Base-by-base conservation (phyloP, 2,113 vertebrate genomes). In the Cinclus mexicanus region DNA sequence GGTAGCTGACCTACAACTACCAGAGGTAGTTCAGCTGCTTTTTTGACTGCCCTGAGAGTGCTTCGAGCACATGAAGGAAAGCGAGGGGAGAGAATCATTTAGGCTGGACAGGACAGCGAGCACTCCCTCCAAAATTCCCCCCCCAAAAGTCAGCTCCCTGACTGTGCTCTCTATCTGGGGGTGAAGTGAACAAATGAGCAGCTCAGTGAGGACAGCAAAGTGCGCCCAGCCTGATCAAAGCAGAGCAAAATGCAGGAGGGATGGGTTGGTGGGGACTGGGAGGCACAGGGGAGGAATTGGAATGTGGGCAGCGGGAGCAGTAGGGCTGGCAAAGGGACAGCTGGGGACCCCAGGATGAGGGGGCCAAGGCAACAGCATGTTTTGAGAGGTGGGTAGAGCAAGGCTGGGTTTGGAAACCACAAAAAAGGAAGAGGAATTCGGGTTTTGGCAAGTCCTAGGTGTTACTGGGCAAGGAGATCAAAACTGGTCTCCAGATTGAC, bases 261-360 rank as follows among this genome's bases (percentile, higher is more conserved):
- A 65, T 0, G 0, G 44, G 24, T 22, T 0, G 0, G 19, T 2
- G 18, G 77, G 13, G 46, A 29, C 5, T 0, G 2, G 52, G 49
- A 63, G 2, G 12, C 1, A 2, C 7, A 9, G 42, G 29, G 1
- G 4, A 57, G 65, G 47, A 71, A 37, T 0, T 11, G 56, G 52
- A 50, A 42, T 25, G 65, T 22, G 86, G 52, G 82, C 78, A 60
- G 82, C 13, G n/a, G 82, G 42, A 81, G 14, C 35, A 31, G 44
- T 1, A 4, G 65, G 63, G 79, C 41, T 55, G 82, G n/a, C 39
- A 57, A n/a, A 86, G n/a, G 60, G 77, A 67, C 55, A 39, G 19
- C 26, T 55, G 60, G n/a, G 46, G 20, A 72, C 18, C 7, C 26
- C 2, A 2, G n/a, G 31, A 23, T 1, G 2, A 55, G 42, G 19